A percentile compares a stretch with the other conserved stretches of the same genome.
Conservation (phyloP, 2,888 invertebrate species). For the Diplazon laetatorius region DNA sequence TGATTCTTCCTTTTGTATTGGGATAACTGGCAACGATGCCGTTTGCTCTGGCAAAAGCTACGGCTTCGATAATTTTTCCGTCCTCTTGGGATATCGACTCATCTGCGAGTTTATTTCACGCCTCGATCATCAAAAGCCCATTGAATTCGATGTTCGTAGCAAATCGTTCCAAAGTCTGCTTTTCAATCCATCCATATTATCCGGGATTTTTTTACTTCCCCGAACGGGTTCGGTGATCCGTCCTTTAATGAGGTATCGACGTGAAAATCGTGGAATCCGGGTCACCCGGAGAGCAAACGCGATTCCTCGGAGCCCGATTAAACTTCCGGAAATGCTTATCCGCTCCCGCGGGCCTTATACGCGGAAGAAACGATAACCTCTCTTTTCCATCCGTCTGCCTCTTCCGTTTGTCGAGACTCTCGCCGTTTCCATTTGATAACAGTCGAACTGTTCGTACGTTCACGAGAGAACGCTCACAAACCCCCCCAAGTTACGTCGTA, state of each 20-base stretch:
- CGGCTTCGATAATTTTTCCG: too few species aligned
- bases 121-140: too few species aligned
- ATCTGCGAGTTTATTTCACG: too few species aligned
- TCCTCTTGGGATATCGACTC: too few species aligned
- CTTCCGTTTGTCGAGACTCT: constrained; percentile 19
- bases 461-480: constrained; percentile 50
- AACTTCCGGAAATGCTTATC: constrained; percentile 40
- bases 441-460: constrained; percentile 46
- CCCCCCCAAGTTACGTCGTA: neutral
- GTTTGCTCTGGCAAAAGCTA: too few species aligned
- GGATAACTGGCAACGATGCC: too few species aligned
- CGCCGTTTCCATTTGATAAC: constrained; percentile 29
- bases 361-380: constrained; percentile 55
- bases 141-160: too few species aligned
- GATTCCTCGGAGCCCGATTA: constrained; percentile 1
- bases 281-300: neutral
- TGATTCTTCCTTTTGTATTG: too few species aligned
- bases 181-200: constrained; percentile 8
- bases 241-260: constrained; percentile 17
- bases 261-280: neutral
- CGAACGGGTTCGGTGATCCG: neutral
- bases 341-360: constrained; percentile 22
- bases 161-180: neutral
- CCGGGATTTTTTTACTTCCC: too few species aligned
- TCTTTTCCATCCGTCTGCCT: constrained; percentile 35